These are phyloP conservation scores for Proisotoma minuta DNA, from an alignment of 2,888 invertebrate species.

Conservation along the genomic window DNA sequence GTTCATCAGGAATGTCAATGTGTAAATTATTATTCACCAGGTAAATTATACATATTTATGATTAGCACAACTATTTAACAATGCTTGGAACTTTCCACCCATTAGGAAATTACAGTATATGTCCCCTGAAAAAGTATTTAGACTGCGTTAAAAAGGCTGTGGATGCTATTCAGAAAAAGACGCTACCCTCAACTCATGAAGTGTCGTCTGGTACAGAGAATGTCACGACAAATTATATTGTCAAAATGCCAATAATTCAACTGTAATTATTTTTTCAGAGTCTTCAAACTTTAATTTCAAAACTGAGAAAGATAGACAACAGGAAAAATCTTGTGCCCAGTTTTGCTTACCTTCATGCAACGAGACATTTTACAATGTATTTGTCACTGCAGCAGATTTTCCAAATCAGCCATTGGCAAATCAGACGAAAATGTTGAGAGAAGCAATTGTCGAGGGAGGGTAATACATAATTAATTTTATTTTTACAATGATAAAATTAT, in stretches of 20 bases:
- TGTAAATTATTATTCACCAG: constrained; percentile 44
- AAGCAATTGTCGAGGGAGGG: constrained; percentile 37
- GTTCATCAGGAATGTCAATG: constrained; percentile 43
- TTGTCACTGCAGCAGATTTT: constrained; percentile 30
- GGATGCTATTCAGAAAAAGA: constrained; percentile 39
- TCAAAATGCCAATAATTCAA: not conserved
- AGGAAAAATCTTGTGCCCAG: constrained; percentile 34
- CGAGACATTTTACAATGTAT: constrained; percentile 36
- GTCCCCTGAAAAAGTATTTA: constrained; percentile 20
- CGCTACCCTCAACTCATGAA: constrained; percentile 15
- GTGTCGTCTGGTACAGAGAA: constrained; percentile 14
- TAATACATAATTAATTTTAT: too few species aligned
- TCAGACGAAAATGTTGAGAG: constrained; percentile 44
- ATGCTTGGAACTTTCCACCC: constrained; percentile 1
- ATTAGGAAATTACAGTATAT: constrained; percentile 36
- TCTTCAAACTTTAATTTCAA: constrained; percentile 28
- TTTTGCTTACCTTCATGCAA: constrained; percentile 37
- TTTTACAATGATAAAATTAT: too few species aligned
- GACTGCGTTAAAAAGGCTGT: constrained; percentile 36
- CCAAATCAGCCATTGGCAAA: constrained; percentile 45
- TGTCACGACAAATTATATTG: constrained; percentile 17
- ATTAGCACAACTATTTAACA: constrained; percentile 1
- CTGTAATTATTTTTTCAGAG: constrained; percentile 13
- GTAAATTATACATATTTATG: constrained; percentile 13
- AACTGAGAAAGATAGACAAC: constrained; percentile 17